Percentiles rank a stretch among this genome's conserved stretches.
These are phyloP conservation scores for Orthosia incerta DNA, from an alignment of 2,888 invertebrate species.

Conservation along the genomic window DNA sequence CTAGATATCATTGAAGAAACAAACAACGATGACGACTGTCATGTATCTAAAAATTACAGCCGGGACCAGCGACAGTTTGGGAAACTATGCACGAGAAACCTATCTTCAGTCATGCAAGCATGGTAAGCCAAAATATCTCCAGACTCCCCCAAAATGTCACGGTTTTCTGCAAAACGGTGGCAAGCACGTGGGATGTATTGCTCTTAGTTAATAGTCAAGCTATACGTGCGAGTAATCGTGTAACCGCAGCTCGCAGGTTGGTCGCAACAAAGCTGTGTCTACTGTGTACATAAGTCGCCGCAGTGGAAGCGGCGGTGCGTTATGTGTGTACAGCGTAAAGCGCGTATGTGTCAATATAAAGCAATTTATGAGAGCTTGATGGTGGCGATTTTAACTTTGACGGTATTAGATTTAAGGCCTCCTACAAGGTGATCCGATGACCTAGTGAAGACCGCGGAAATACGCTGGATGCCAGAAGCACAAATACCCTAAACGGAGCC, in stretches of 20 bases:
- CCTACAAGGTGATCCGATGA: too few species aligned
- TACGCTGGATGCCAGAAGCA: too few species aligned
- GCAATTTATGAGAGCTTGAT: neutral
- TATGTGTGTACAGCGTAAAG: neutral
- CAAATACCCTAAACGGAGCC: neutral
- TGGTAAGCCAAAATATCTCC: too few species aligned
- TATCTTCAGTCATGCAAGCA: too few species aligned
- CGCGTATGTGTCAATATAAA: neutral
- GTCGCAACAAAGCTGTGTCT: slow-evolving; percentile 28
- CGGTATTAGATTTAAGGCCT: neutral
- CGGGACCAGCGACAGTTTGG: too few species aligned
- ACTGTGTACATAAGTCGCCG: slow-evolving; percentile 12
- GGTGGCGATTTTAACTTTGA: neutral
- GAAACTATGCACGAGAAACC: too few species aligned
- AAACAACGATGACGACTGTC: too few species aligned
- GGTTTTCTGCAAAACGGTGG: neutral
- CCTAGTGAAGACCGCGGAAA: too few species aligned
- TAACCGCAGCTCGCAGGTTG: slow-evolving; percentile 32
- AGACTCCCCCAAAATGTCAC: neutral
- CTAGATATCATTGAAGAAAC: too few species aligned
- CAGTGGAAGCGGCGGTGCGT: neutral
- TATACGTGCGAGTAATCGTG: slow-evolving; percentile 17
- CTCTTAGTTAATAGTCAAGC: slow-evolving; percentile 24
- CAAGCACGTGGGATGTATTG: neutral
- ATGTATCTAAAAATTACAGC: too few species aligned